Percentiles rank a stretch among this genome's conserved stretches.
Evolutionary conservation across 1,140 invertebrate species (phyloP).

Genomic region (Camponotus floridanus): DNA sequence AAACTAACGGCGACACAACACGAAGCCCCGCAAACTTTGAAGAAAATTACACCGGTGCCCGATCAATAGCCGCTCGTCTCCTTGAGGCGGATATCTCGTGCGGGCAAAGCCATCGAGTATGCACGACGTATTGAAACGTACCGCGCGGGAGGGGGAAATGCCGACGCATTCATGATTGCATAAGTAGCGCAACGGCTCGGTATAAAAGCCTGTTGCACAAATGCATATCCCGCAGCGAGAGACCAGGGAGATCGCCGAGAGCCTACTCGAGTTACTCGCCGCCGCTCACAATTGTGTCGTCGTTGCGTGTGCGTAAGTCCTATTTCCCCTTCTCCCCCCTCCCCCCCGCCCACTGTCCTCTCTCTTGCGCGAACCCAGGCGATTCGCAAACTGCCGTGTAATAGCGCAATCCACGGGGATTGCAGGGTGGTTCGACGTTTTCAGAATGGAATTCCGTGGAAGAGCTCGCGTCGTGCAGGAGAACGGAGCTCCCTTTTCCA

Average conservation of each 20-base stretch:
- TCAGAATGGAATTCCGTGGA: conserved; percentile 39
- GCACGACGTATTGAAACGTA: conserved; percentile 61
- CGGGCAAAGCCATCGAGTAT: conserved; percentile 38
- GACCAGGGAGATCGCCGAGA: conserved; percentile 69
- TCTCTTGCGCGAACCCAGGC: conserved; percentile 3
- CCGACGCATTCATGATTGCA: conserved; percentile 75
- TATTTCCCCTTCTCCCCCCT: conserved; percentile 10
- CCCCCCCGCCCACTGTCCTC: no score
- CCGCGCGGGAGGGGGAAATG: conserved; percentile 32
- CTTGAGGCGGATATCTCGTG: conserved; percentile 57
- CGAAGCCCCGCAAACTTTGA: conserved; percentile 25
- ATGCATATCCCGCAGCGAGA: conserved; percentile 76
- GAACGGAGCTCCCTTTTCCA: conserved; percentile 3
- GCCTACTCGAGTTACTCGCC: conserved; percentile 76
- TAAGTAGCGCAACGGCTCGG: conserved; percentile 74
- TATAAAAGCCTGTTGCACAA: conserved; percentile 76
- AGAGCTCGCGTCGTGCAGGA: conserved; percentile 30
- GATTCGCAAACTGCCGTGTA: conserved; percentile 71
- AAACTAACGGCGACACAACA: background rate
- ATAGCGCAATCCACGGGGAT: conserved; percentile 60
- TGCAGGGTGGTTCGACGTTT: conserved; percentile 51
- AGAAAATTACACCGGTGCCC: conserved; percentile 30
- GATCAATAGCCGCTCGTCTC: conserved; percentile 18
- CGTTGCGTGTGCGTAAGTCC: conserved; percentile 48
- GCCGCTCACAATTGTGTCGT: conserved; percentile 74